Base-by-base conservation (phyloP, 2,888 invertebrate genomes). In the Homarus gammarus region DNA sequence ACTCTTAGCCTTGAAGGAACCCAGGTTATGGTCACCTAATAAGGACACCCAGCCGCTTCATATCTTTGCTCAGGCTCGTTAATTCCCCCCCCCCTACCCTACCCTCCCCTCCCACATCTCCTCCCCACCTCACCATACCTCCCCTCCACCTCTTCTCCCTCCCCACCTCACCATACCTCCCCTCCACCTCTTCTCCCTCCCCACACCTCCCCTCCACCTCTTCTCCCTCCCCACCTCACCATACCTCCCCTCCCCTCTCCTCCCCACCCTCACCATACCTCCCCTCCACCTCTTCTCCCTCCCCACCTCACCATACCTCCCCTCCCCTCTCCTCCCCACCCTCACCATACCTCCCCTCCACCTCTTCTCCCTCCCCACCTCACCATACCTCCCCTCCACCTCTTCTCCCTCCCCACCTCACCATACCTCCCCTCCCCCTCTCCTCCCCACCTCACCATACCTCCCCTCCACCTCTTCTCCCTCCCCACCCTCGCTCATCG, bases 281-380 rank as follows among this genome's bases (percentile, higher is more conserved):
- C 27, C 77, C 49, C 44, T 40, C 22, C 40, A 2, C 77, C 18
- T 12, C n/a, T n/a, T n/a, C n/a, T 22, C 51, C 36, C 49, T 27
- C 36, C 31, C 56, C 51, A n/a, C 36, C 79, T 56, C 33, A 12
- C 31, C 31, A 49, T 51, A 61, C 61, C 51, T 56, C 49, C 22
- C 31, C 61, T 27, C 79, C 78, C 38, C 79, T 51, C 31, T 61
- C 79, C n/a, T 33, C 61, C 56, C 10, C 79, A 79, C 18, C 38
- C 49, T 79, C 49, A 22, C 51, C 44, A 64, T 33, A 49, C 44
- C 49, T 31, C 56, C 56, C 49, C 61, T 31, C 27, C 51, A 5
- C 49, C 36, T 27, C 44, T 49, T 15, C 77, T 40, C 49, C 40
- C 77, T 40, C n/a, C 27, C 5, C 38, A 38, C 40, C n/a, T 44